phyloP scores from a whole-genome alignment of 2,888 invertebrate species.

The Troides aeacus region DNA sequence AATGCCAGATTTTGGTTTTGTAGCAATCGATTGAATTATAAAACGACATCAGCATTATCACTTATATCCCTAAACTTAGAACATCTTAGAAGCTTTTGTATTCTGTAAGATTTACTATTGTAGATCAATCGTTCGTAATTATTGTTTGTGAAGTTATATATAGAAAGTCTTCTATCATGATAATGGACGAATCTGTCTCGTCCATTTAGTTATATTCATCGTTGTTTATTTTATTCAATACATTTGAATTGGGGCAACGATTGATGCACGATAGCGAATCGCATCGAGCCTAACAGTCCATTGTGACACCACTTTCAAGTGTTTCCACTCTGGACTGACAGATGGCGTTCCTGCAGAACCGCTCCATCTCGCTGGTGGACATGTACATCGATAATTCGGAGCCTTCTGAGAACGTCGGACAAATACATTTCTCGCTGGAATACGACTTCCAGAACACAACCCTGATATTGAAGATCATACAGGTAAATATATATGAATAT shows the following conservation, averaged over 20 bases:
- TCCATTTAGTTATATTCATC: neutral
- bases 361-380: conserved; percentile 94
- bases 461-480: conserved; percentile 92
- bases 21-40: neutral
- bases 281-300: conserved; percentile 26
- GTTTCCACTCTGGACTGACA: conserved; percentile 68
- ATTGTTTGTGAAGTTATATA: neutral
- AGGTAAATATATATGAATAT: conserved; percentile 70
- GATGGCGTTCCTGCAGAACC: conserved; percentile 89
- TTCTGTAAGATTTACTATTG: conserved; percentile 6
- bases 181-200: neutral
- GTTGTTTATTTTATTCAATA: neutral
- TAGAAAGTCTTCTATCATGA: neutral
- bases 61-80: neutral
- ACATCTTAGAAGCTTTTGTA: conserved; percentile 13
- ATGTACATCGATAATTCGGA: conserved; percentile 97
- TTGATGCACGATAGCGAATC: conserved; percentile 24
- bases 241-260: conserved; percentile 9
- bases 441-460: conserved; percentile 97
- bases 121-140: conserved; percentile 9
- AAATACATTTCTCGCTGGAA: conserved; percentile 95
- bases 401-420: conserved; percentile 95
- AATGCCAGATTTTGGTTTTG: conserved; percentile 12
- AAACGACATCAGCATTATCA: conserved; percentile 11
- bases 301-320: conserved; percentile 46